These are phyloP conservation scores for Ceratitis capitata DNA, from an alignment of 1,140 invertebrate genomes.

Conservation along the genomic window DNA sequence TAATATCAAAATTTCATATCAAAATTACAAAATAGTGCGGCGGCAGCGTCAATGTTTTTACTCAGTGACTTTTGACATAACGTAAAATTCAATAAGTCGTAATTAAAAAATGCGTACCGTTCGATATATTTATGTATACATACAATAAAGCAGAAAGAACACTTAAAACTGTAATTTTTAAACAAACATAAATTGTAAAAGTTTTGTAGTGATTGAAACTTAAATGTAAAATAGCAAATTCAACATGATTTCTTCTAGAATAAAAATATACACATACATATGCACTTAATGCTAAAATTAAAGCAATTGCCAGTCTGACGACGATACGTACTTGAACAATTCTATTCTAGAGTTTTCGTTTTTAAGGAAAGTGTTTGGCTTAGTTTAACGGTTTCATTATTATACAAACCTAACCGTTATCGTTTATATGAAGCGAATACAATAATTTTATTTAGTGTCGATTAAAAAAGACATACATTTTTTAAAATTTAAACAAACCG, in stretches of 20 bases:
- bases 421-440: not conserved
- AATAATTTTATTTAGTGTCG: too few species aligned
- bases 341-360: not conserved
- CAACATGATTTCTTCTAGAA: not conserved
- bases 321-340: not conserved
- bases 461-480: too few species aligned
- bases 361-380: not conserved
- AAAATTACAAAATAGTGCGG: conserved; percentile 23
- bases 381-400: not conserved
- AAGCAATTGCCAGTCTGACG: conserved; percentile 1
- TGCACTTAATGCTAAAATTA: not conserved
- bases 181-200: not conserved
- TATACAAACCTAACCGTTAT: not conserved
- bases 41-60: conserved; percentile 12
- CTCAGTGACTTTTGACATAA: conserved; percentile 2
- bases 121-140: not conserved
- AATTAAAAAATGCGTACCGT: not conserved
- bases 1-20: conserved; percentile 34
- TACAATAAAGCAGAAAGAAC: not conserved
- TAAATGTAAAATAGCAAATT: not conserved
- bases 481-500: too few species aligned
- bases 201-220: not conserved
- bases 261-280: not conserved
- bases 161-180: not conserved
- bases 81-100: not conserved